A percentile compares a stretch with the other conserved stretches of the same genome.
These are phyloP conservation scores for Plestiodon gilberti DNA, from an alignment of 2,113 vertebrate genomes.

Conservation along the genomic window DNA sequence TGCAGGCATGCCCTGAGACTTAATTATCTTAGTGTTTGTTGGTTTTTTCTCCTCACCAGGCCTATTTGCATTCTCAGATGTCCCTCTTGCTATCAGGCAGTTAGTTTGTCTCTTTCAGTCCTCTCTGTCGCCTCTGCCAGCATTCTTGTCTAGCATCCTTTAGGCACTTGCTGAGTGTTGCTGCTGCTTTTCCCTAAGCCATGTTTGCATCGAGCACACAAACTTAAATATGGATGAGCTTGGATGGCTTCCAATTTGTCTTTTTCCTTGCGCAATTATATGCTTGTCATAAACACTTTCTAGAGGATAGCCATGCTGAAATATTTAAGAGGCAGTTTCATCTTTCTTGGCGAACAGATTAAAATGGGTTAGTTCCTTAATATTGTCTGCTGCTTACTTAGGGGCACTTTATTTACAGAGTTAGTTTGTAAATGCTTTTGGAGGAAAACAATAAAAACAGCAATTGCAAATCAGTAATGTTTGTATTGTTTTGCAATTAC, in stretches of 20 bases:
- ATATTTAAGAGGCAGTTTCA: slow-evolving; percentile 71
- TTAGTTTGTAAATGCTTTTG: slow-evolving; percentile 38
- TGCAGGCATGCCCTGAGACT: not conserved
- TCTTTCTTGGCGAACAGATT: slow-evolving; percentile 55
- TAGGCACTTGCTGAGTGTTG: slow-evolving; percentile 49
- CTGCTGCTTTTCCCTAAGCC: slow-evolving; percentile 48
- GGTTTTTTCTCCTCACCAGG: slow-evolving; percentile 22
- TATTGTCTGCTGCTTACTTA: slow-evolving; percentile 11
- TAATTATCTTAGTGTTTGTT: not conserved
- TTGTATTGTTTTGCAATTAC: slow-evolving; percentile 34
- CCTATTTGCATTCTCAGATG: slow-evolving; percentile 37
- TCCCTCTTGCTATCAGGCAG: slow-evolving; percentile 37
- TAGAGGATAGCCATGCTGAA: slow-evolving; percentile 67
- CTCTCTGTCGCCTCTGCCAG: slow-evolving; percentile 37
- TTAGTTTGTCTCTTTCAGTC: not conserved
- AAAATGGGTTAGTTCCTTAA: slow-evolving; percentile 62
- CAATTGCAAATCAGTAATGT: slow-evolving; percentile 35
- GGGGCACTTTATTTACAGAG: slow-evolving; percentile 44
- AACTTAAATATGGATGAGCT: slow-evolving; percentile 73
- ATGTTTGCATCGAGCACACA: slow-evolving; percentile 54
- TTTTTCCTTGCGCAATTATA: slow-evolving; percentile 70
- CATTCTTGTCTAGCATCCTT: slow-evolving; percentile 67
- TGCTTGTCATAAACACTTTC: slow-evolving; percentile 72
- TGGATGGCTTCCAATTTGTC: slow-evolving; percentile 71
- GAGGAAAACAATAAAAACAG: slow-evolving; percentile 51